Conservation (phyloP, 2,888 invertebrate genomes). For the Coleophora flavipennella region DNA sequence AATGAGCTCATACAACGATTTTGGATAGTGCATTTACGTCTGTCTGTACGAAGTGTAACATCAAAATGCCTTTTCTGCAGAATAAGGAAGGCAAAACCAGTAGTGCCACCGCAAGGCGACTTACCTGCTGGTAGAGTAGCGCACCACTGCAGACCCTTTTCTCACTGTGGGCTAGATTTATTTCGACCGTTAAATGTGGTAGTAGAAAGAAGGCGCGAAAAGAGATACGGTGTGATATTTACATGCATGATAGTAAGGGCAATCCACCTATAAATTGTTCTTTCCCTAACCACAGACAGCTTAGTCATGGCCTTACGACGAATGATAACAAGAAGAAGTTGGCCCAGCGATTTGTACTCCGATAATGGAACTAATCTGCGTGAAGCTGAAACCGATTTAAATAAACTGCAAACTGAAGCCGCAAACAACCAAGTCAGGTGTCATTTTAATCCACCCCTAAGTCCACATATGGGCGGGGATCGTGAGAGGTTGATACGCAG, state of each 20-base stretch:
- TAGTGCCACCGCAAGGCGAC: conserved; percentile 16
- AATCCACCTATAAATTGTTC: conserved; percentile 12
- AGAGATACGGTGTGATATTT: conserved; percentile 18
- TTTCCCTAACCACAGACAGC: conserved; percentile 7
- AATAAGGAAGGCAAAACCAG: conserved; percentile 10
- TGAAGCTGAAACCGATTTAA: conserved; percentile 14
- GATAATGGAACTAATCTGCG: conserved; percentile 17
- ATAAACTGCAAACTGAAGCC: not conserved
- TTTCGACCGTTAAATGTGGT: conserved; percentile 19
- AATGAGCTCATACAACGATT: conserved; percentile 8
- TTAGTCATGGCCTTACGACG: conserved; percentile 11
- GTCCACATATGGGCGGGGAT: not conserved
- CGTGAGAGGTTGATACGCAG: not conserved
- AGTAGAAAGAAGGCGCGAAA: conserved; percentile 12
- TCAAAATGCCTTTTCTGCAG: conserved; percentile 15
- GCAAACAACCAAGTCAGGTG: not conserved
- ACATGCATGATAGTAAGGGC: conserved; percentile 18
- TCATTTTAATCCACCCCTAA: not conserved
- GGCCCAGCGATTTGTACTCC: conserved; percentile 9
- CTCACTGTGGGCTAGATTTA: conserved; percentile 15
- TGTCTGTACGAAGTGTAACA: conserved; percentile 13
- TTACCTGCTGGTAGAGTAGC: conserved; percentile 17
- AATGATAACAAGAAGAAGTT: conserved; percentile 15
- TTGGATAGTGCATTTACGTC: conserved; percentile 12
- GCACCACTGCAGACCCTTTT: too few species aligned